Evolutionary conservation across 92 coral and sea anemone species (phyloP), one percentile per base, ranked within the genome.

Genomic region (Epizoanthus fatuus): DNA sequence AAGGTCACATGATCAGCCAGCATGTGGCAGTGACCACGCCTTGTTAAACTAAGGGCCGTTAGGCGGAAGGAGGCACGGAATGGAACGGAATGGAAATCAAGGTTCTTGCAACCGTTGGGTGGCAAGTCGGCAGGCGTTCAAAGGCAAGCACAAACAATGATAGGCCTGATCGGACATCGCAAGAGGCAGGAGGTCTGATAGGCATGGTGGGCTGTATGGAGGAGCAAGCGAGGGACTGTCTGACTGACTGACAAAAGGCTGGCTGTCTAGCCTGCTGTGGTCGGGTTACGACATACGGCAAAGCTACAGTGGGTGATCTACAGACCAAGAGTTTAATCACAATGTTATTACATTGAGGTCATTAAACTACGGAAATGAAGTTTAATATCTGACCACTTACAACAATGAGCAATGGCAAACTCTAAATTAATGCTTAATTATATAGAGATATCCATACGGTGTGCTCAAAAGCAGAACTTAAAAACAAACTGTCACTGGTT

Each of bases 291-390:
- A 81, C 84, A 87, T 92, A 93, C 80, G 92, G 94, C 92, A 91
- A 83, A 93, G 95, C 72, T 94, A 90, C 94, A 84, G 90, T 92
- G 93, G 95, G 91, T 89, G 91, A 95, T 95, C 98, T 95, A 95
- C 58, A 92, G 96, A 95, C 85, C 98, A 95, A 92, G 94, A 95
- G 90, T 88, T 88, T 90, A 90, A 90, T 90, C 87, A 86, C 69
- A 45, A 75, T 52, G 93, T 90, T 81, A 92, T 83, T 89, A 86
- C 89, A 74, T 80, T 59, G 67, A 22, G 58, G 72, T 71, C 81
- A 69, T 51, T 71, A 59, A 25, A 55, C 49, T 69, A 78, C 8
- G 72, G 69, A 60, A 45, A 80, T 37, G 40, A 72, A 77, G 15
- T 45, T 17, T 54, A 19, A 7, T 35, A 55, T 25, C 17, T 39